Evolutionary conservation across 2,113 vertebrate species (phyloP).

Genomic region (Connochaetes taurinus): DNA sequence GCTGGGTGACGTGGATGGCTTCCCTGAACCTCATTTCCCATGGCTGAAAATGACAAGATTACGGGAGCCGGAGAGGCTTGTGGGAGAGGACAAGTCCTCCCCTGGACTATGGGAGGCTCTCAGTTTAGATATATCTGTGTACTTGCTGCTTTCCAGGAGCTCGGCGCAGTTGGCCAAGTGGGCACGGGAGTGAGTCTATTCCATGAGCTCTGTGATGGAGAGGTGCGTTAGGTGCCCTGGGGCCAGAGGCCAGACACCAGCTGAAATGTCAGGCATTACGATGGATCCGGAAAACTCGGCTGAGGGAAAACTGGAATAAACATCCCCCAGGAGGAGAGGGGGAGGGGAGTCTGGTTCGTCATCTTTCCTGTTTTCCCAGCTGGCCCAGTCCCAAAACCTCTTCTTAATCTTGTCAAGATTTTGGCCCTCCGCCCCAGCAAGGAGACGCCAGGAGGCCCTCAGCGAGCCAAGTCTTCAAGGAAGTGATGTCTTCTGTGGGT

Average conservation of each 20-base stretch:
- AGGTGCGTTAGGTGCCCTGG: neutral
- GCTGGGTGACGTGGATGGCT: neutral
- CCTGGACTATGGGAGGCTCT: neutral
- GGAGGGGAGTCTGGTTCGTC: slow-evolving; percentile 8
- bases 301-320: slow-evolving; percentile 52
- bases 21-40: neutral
- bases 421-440: slow-evolving; percentile 62
- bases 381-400: slow-evolving; percentile 56
- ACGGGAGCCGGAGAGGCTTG: neutral
- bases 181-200: neutral
- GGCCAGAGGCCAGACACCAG: neutral
- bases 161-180: neutral
- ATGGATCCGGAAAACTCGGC: neutral
- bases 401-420: slow-evolving; percentile 68
- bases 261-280: neutral
- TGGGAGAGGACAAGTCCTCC: neutral
- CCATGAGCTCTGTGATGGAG: neutral
- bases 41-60: neutral
- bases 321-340: neutral
- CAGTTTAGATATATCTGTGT: neutral
- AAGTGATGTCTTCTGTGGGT: slow-evolving; percentile 59
- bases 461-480: slow-evolving; percentile 65
- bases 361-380: slow-evolving; percentile 71
- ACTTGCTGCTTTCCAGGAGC: slow-evolving; percentile 54
- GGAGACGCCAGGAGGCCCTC: slow-evolving; percentile 40